A percentile compares a stretch with the other conserved stretches of the same genome.
Conservation (phyloP, 2,113 vertebrate genomes). For the Heterochromis multidens region DNA sequence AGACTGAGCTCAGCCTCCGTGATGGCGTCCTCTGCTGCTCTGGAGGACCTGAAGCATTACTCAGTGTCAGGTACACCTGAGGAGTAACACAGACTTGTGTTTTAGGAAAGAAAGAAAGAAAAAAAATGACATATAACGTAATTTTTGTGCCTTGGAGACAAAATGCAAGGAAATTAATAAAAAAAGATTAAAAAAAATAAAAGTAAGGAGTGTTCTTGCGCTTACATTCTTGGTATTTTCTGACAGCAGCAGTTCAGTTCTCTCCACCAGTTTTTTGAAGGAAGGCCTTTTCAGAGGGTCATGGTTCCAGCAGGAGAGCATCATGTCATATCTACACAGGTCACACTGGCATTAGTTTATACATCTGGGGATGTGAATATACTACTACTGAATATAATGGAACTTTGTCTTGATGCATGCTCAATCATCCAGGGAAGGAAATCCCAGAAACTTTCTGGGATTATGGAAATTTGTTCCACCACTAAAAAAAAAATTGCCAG, state of each 20-base stretch:
- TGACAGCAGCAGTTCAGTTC: constrained; percentile 90
- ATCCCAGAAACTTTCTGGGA: no score
- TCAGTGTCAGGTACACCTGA: constrained; percentile 88
- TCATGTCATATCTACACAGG: constrained; percentile 87
- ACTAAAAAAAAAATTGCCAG: no score
- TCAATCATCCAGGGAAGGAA: no score
- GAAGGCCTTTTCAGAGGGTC: constrained; percentile 92
- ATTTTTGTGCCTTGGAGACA: background rate
- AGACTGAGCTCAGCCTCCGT: constrained; percentile 89
- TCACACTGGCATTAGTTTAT: background rate
- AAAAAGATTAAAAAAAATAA: background rate
- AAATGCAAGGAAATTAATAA: background rate
- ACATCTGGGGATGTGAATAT: background rate
- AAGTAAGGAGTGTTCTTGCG: background rate
- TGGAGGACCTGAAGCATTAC: constrained; percentile 63
- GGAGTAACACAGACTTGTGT: background rate
- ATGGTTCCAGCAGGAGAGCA: constrained; percentile 93
- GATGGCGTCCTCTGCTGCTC: constrained; percentile 77
- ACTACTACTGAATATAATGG: no score
- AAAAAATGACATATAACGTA: background rate
- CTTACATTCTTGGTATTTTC: constrained; percentile 89
- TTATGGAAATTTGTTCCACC: no score
- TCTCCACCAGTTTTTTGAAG: constrained; percentile 91
- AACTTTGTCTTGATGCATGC: no score
- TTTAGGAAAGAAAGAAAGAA: background rate